phyloP scores from a whole-genome alignment of 1,140 invertebrate species.

The Zophobas atratus region DNA sequence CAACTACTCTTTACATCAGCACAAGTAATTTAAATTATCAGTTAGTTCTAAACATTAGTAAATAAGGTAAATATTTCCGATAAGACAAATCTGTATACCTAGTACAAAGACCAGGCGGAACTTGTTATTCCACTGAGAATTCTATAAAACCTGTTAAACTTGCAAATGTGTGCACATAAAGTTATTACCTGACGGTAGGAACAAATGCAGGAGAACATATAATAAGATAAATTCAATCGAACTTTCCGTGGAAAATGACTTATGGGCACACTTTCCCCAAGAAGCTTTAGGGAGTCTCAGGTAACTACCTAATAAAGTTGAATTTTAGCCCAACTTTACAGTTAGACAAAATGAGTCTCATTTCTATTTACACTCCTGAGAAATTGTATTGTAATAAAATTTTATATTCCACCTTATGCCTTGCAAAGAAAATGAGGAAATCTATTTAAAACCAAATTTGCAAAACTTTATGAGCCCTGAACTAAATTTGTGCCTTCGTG shows the following conservation, averaged over 20 bases:
- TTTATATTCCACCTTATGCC: slow-evolving; percentile 27
- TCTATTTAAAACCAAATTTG: slow-evolving; percentile 42
- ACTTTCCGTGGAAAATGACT: slow-evolving; percentile 29
- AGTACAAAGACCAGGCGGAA: neutral
- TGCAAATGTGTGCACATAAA: slow-evolving; percentile 24
- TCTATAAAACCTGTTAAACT: slow-evolving; percentile 27
- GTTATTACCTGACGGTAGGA: slow-evolving; percentile 19
- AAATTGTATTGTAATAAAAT: slow-evolving; percentile 44
- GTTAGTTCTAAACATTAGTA: slow-evolving; percentile 16
- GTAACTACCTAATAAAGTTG: slow-evolving; percentile 23
- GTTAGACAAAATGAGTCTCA: slow-evolving; percentile 26
- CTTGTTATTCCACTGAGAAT: slow-evolving; percentile 10
- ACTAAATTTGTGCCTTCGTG: slow-evolving; percentile 35
- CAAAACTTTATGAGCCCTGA: slow-evolving; percentile 29
- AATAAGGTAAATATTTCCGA: slow-evolving; percentile 8
- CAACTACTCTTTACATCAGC: slow-evolving; percentile 2
- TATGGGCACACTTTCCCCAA: slow-evolving; percentile 11
- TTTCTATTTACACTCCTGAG: slow-evolving; percentile 35
- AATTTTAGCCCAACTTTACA: slow-evolving; percentile 11
- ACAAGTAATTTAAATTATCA: slow-evolving; percentile 27
- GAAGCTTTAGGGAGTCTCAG: slow-evolving; percentile 13
- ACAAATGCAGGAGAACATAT: slow-evolving; percentile 4
- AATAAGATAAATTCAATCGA: slow-evolving; percentile 36
- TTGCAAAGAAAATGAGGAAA: slow-evolving; percentile 29
- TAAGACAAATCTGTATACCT: slow-evolving; percentile 11